Base-by-base conservation (phyloP, 2,888 invertebrate genomes). In the Azorinus chamasolen region DNA sequence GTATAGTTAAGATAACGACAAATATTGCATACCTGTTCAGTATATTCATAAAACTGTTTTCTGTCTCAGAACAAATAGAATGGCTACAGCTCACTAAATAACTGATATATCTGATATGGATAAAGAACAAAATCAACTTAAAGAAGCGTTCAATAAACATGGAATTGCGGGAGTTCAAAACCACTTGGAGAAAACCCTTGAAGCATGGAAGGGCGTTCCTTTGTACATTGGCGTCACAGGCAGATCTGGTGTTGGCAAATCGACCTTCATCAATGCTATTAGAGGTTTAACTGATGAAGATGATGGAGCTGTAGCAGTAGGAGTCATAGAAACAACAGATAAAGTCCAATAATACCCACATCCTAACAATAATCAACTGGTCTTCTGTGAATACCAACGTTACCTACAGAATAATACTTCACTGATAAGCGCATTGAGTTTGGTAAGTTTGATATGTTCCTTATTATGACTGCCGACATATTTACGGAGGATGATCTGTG, bases 201-300 rank as follows among this genome's bases (percentile, higher is more conserved):
- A 32, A 32, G 32, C 5, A 32, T 65, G 73, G 73, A 66, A 61
- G 32, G 24, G 62, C 4, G 14, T 32, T 14, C 41, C 57, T 0
- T 25, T 70, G 18, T 20, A 53, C 12, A 46, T 75, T 25, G 75
- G 58, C 1, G 37, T 75, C 2, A 63, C 57, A 6, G 75, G 75
- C 14, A 32, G 24, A 18, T 43, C 59, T 25, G 75, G 75, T 6
- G 54, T 54, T 16, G 75, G 75, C 20, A 75, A 75, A 39, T 75
- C 75, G 12, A 70, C 50, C 10, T 71, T 70, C 10, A 75, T 75
- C 4, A 75, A 75, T 43, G 37, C 69, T n/a, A 6, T 58, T 8
- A 41, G 63, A 20, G 53, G 43, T 10, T 20, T 75, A 2, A 48
- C 16, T 4, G 58, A 32, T 1, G 64, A 70, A 22, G 65, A 61